Conservation (phyloP, 1,140 invertebrate species). For the Heliconius congener region DNA sequence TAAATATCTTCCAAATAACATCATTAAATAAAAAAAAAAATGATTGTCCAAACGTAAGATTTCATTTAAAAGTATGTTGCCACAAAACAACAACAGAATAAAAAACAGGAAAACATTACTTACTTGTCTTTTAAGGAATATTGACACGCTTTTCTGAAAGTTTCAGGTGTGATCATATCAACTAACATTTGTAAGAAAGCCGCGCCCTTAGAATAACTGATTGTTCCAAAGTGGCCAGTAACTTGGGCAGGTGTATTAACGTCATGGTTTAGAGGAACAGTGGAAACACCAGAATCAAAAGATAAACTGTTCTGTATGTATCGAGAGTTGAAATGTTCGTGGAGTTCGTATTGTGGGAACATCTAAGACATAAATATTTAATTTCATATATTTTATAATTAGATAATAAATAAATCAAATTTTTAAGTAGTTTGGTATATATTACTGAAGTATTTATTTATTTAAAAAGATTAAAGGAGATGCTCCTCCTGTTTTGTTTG, state of each 20-base stretch:
- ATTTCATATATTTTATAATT: background rate
- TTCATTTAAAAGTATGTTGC: background rate
- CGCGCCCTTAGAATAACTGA: constrained; percentile 87
- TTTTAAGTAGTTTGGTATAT: too few species aligned
- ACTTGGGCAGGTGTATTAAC: constrained; percentile 83
- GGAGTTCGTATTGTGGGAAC: constrained; percentile 78
- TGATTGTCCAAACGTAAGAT: background rate
- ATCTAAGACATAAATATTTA: constrained; percentile 53
- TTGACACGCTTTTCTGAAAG: constrained; percentile 84
- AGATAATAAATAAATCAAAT: too few species aligned
- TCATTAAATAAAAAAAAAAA: too few species aligned
- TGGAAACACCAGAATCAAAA: constrained; percentile 84
- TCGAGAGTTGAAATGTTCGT: constrained; percentile 83
- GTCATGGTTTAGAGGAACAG: constrained; percentile 83
- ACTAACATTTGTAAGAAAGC: constrained; percentile 89
- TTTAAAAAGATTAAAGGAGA: too few species aligned
- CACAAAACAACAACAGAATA: background rate
- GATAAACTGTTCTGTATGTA: constrained; percentile 85
- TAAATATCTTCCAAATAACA: too few species aligned
- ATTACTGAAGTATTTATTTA: too few species aligned
- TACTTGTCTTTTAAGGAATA: constrained; percentile 75
- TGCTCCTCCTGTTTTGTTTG: background rate
- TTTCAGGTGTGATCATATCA: constrained; percentile 84
- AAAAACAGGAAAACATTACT: constrained; percentile 32
- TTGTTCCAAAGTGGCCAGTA: constrained; percentile 85